Base-by-base conservation (phyloP, 2,888 invertebrate species). In the Hydrotaea diabolus region DNA sequence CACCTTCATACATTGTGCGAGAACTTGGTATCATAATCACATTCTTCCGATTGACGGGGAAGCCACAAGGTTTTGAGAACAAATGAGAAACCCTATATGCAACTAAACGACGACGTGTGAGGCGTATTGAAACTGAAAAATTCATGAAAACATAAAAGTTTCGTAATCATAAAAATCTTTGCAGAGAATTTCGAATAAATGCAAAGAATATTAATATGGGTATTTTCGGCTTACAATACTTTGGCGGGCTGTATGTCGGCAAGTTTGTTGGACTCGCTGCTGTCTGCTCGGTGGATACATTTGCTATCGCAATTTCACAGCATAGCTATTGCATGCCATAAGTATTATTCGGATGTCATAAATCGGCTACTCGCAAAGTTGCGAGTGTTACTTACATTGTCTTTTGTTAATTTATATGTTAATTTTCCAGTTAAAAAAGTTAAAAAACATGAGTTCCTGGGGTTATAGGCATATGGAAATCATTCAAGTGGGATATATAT, bases 201-300 rank as follows among this genome's bases (percentile, higher is more conserved):
- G 78, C 49, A 15, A 13, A 77, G 79, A 77, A 85, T 82, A 79
- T 85, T 82, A 79, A 85, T 53, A 81, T 76, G 49, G 19, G 46
- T 69, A 46, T 62, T 62, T 62, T 31, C 62, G 62, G 62, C 62
- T 62, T 62, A 62, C 36, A 15, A 62, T 62, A 62, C 31, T 36
- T 62, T 62, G 15, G 31, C 7, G 59, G n/a, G 59, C 23, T 11
- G 59, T 26, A 31, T 31, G 31, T 31, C 2, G 3, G 31, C 3
- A 31, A 31, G 39, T 9, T 1, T 39, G 39, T 9, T 11, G 39
- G 2, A 11, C 4, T 31, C 3, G 31, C 1, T 39, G 39, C 39
- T 39, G 39, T 39, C 39, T 8, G 39, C n/a, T 13, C 39, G 3
- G 39, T 8, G 13, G 9, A 9, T 39, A 39, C 39, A 13, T 39